Evolutionary conservation across 2,113 vertebrate genomes (phyloP).

Genomic region (Eira barbara): DNA sequence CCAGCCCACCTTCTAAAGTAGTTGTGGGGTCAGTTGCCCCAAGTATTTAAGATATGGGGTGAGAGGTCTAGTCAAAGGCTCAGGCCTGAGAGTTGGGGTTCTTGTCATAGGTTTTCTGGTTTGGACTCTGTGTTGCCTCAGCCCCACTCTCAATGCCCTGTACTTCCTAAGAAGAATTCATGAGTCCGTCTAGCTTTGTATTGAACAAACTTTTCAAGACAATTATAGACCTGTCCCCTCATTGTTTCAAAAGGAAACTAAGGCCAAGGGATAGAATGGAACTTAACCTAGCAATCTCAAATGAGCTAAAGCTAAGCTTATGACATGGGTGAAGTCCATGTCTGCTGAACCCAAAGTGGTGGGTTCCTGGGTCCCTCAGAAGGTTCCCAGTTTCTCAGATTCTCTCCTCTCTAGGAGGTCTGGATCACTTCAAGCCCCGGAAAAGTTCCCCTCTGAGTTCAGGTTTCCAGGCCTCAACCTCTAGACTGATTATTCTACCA

Average conservation of each 20-base stretch:
- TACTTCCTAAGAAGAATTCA: slow-evolving; percentile 15
- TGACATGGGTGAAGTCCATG: neutral
- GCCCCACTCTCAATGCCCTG: neutral
- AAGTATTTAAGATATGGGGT: slow-evolving; percentile 2
- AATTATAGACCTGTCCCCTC: neutral
- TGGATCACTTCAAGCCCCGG: neutral
- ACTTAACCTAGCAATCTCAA: neutral
- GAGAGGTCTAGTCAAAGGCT: neutral
- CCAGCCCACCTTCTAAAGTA: slow-evolving; percentile 36
- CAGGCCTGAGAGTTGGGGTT: slow-evolving; percentile 3
- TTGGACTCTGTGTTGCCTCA: neutral
- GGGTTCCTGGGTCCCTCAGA: neutral
- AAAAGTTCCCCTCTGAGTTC: neutral
- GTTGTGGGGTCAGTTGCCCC: slow-evolving; percentile 13
- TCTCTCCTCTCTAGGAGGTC: neutral
- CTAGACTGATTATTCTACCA: neutral
- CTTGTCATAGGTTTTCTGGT: neutral
- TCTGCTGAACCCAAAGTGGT: neutral
- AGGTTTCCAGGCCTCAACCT: neutral
- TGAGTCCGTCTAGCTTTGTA: neutral
- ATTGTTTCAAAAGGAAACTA: neutral
- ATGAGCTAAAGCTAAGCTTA: neutral
- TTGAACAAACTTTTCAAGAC: neutral
- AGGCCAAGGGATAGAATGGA: neutral
- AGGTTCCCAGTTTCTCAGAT: neutral